phyloP scores from a whole-genome alignment of 2,888 invertebrate species.

The Drosophila helvetica region DNA sequence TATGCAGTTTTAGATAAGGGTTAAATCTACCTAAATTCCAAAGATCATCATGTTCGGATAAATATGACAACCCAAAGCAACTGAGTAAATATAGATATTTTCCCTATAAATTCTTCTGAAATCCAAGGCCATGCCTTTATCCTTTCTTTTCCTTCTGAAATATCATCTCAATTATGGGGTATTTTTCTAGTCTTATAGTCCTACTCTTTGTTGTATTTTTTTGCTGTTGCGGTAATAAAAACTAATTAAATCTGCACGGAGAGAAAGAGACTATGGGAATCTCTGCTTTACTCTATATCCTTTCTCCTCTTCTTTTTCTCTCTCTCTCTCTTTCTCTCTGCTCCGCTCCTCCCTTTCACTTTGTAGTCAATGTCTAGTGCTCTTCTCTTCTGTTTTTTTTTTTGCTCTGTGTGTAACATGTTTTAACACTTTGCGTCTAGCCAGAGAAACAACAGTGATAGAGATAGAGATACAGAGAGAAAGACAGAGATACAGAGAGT shows the following conservation, averaged over 20 bases:
- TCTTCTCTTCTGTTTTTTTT: background rate
- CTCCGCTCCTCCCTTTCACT: slow-evolving; percentile 3
- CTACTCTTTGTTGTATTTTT: slow-evolving; percentile 16
- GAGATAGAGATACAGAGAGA: slow-evolving; percentile 11
- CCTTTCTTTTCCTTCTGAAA: background rate
- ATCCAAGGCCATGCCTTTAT: no score
- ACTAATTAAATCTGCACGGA: slow-evolving; percentile 74
- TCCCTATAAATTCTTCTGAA: no score
- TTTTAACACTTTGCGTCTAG: slow-evolving; percentile 73
- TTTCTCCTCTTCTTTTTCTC: background rate
- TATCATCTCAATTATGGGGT: background rate
- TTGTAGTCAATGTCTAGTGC: slow-evolving; percentile 32
- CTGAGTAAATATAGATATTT: no score
- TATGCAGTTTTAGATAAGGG: no score
- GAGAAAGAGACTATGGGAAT: slow-evolving; percentile 1
- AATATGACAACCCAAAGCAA: no score
- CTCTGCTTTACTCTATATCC: background rate
- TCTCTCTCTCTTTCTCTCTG: background rate
- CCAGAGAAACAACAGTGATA: slow-evolving; percentile 42
- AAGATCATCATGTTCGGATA: no score
- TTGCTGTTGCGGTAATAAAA: slow-evolving; percentile 63
- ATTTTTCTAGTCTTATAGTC: background rate
- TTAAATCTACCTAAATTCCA: no score
- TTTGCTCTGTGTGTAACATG: slow-evolving; percentile 57
- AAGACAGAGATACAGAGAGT: background rate